A percentile compares a stretch with the other conserved stretches of the same genome.
Conservation (phyloP, 1,140 invertebrate species). For the Tetranychus cinnabarinus region DNA sequence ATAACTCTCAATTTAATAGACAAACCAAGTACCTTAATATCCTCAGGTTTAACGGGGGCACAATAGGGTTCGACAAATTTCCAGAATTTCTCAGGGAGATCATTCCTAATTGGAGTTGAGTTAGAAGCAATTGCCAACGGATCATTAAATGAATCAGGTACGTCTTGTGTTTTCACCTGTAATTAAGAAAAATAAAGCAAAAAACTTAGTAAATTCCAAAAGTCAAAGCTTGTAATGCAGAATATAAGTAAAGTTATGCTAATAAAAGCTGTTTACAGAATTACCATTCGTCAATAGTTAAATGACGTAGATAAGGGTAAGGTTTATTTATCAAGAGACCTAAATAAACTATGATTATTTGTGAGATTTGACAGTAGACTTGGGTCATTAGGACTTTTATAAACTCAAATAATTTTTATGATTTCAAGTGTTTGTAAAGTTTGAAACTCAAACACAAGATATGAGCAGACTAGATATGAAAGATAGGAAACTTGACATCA, state of each 20-base stretch:
- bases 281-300: too few species aligned
- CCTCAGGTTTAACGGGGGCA: slow-evolving; percentile 58
- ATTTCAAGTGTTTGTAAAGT: too few species aligned
- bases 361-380: too few species aligned
- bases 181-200: neutral
- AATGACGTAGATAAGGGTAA: too few species aligned
- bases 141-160: neutral
- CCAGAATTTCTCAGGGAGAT: slow-evolving; percentile 87
- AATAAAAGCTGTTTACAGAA: too few species aligned
- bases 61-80: slow-evolving; percentile 77
- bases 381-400: too few species aligned
- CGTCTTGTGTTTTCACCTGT: neutral
- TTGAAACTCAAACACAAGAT: too few species aligned
- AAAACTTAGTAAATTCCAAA: neutral
- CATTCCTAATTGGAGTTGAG: slow-evolving; percentile 30
- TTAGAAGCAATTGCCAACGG: neutral
- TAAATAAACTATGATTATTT: too few species aligned
- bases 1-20: neutral
- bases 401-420: too few species aligned
- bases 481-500: neutral
- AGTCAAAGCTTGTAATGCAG: neutral
- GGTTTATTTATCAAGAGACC: too few species aligned
- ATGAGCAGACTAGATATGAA: too few species aligned
- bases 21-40: slow-evolving; percentile 32
- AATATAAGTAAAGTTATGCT: too few species aligned